Evolutionary conservation across 2,113 vertebrate genomes (phyloP).

Genomic region (Pangasianodon gigas): DNA sequence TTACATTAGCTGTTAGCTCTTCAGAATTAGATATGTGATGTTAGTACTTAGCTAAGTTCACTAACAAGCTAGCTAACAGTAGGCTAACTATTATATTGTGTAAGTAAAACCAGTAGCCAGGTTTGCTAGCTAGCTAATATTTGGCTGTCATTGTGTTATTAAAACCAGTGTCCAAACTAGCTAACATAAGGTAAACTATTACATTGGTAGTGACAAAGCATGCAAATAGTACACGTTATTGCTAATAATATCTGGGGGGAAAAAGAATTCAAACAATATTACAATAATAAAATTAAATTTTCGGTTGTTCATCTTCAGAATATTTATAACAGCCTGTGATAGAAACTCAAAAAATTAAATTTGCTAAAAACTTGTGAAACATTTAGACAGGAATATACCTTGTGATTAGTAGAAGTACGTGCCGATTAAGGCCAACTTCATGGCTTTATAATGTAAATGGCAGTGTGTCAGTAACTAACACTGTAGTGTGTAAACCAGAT

Average conservation of each 20-base stretch:
- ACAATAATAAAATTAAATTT: background rate
- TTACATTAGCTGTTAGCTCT: background rate
- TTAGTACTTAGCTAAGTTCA: background rate
- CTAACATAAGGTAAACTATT: too few species aligned
- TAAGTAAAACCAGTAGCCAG: too few species aligned
- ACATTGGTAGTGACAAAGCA: background rate
- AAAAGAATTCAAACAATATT: background rate
- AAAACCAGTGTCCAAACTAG: too few species aligned
- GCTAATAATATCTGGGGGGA: background rate
- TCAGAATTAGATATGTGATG: background rate
- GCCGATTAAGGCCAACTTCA: background rate
- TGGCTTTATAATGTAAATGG: slow-evolving; percentile 15
- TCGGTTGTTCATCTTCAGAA: background rate
- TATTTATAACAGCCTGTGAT: background rate
- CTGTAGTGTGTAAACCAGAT: background rate
- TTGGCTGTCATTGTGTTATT: too few species aligned
- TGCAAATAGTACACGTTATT: background rate
- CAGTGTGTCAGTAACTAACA: slow-evolving; percentile 6
- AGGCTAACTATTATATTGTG: too few species aligned
- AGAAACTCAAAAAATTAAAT: background rate
- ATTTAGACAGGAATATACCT: background rate
- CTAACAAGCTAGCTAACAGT: too few species aligned
- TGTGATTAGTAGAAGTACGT: background rate
- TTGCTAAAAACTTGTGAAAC: background rate
- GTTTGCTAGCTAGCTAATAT: too few species aligned